Base-by-base conservation (phyloP, 2,113 vertebrate genomes). In the Malurus melanocephalus region DNA sequence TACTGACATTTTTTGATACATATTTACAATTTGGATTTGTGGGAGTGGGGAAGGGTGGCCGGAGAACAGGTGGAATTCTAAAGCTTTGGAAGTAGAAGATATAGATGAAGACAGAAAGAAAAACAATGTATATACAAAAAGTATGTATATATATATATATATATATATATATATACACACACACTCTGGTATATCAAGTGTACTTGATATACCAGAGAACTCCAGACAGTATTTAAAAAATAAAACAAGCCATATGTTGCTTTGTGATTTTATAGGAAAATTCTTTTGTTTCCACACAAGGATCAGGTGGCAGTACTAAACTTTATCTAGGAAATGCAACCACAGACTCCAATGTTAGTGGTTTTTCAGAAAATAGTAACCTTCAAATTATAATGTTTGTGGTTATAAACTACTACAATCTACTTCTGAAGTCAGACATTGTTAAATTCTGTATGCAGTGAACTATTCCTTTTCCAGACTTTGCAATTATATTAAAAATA, bases 241-340 rank as follows among this genome's bases (percentile, higher is more conserved):
- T 68, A 72, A 72, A 85, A 4, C 8, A 45, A 78, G 27, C 26
- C 28, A 80, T 68, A 64, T 26, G 66, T 80, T 48, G 12, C n/a
- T 52, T 88, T 88, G 73, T 14, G 86, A 72, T 75, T 80, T 88
- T 72, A 81, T 33, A 94, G 73, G 77, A 93, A 92, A 93, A 93
- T 88, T 89, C 71, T 94, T 96, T 74, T 89, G 86, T 96, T 92
- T 95, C 53, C 61, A 68, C 89, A 91, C 46, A 92, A 83, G 82
- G 82, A 95, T 96, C 92, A 97, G 88, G 94, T 96, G 94, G 92
- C 91, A 92, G 84, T 40, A 64, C 77, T 91, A 82, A 92, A 89
- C 93, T 95, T 95, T 90, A 95, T 93, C 85, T 94, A 96, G 92
- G 95, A 96, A 96, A 96, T 78, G 49, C 73, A 95, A 84, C 93